Percentiles rank a stretch among this genome's conserved stretches.
These are phyloP conservation scores for Oxystoma pomonae DNA, from an alignment of 2,888 invertebrate species.

Conservation along the genomic window DNA sequence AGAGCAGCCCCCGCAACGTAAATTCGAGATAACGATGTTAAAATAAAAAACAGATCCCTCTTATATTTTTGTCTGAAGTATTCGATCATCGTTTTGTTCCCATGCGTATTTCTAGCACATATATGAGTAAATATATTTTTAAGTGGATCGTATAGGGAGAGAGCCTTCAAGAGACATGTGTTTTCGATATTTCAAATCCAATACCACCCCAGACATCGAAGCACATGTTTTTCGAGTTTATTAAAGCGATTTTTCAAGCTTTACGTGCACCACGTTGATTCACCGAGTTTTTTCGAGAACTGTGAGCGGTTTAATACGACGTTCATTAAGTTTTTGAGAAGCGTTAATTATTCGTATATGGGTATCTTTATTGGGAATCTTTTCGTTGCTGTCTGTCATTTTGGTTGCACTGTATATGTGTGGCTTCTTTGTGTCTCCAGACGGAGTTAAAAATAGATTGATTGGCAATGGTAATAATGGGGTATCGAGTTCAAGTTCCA, in stretches of 20 bases:
- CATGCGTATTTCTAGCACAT: not conserved
- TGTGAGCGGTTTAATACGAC: slow-evolving; percentile 11
- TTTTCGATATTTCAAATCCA: slow-evolving; percentile 28
- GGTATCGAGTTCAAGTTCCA: not conserved
- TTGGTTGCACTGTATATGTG: slow-evolving; percentile 2
- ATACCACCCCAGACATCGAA: slow-evolving; percentile 27
- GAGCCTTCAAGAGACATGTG: slow-evolving; percentile 21
- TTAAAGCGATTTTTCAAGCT: slow-evolving; percentile 28
- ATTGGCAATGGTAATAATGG: not conserved
- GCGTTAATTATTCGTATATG: slow-evolving; percentile 23
- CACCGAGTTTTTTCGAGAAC: not conserved
- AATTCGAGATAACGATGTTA: not conserved
- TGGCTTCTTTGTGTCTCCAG: not conserved
- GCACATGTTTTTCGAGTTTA: slow-evolving; percentile 25
- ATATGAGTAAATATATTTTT: not conserved
- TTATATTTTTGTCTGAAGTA: not conserved
- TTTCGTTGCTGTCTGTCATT: slow-evolving; percentile 24
- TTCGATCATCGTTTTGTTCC: not conserved
- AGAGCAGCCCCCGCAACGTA: not conserved
- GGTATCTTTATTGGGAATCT: slow-evolving; percentile 26
- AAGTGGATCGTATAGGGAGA: not conserved
- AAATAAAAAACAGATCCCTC: not conserved
- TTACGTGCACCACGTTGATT: slow-evolving; percentile 1
- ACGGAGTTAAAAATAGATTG: not conserved
- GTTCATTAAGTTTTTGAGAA: slow-evolving; percentile 25